These are phyloP conservation scores for Agrochola litura DNA, from an alignment of 2,888 invertebrate genomes.

Conservation along the genomic window DNA sequence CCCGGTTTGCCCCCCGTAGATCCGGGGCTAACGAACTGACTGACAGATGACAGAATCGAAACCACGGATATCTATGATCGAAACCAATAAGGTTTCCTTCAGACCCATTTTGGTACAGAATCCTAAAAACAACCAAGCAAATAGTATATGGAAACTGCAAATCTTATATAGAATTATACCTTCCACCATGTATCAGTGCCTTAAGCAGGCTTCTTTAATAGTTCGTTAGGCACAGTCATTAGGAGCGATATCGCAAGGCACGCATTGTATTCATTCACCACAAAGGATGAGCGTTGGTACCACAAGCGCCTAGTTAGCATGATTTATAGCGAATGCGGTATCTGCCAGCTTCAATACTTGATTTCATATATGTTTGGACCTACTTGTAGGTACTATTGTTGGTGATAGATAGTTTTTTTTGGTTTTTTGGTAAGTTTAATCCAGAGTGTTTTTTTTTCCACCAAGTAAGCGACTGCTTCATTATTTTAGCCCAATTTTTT, in stretches of 20 bases:
- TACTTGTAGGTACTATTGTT: constrained; percentile 47
- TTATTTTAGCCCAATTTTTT: no score
- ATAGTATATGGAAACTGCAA: constrained; percentile 29
- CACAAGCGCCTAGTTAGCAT: constrained; percentile 82
- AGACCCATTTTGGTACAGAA: neutral
- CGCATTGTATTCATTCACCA: constrained; percentile 70
- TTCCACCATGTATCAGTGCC: constrained; percentile 29
- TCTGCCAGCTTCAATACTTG: constrained; percentile 70
- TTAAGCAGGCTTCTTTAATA: constrained; percentile 68
- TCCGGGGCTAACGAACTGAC: neutral
- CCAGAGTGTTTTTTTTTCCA: neutral
- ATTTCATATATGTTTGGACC: constrained; percentile 53
- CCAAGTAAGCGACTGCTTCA: neutral
- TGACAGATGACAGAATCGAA: neutral
- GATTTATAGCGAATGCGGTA: constrained; percentile 75
- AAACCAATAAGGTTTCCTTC: neutral
- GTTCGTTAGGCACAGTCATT: constrained; percentile 78
- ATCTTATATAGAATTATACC: constrained; percentile 53
- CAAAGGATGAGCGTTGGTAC: constrained; percentile 73
- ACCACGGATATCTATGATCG: no score
- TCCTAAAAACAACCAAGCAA: constrained; percentile 14
- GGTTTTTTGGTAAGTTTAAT: neutral
- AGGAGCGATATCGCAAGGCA: constrained; percentile 66
- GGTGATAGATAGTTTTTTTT: neutral
- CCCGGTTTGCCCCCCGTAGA: no score